Evolutionary conservation across 2,797 vertebrate species (phyloP).

Genomic region (Synanceia verrucosa): DNA sequence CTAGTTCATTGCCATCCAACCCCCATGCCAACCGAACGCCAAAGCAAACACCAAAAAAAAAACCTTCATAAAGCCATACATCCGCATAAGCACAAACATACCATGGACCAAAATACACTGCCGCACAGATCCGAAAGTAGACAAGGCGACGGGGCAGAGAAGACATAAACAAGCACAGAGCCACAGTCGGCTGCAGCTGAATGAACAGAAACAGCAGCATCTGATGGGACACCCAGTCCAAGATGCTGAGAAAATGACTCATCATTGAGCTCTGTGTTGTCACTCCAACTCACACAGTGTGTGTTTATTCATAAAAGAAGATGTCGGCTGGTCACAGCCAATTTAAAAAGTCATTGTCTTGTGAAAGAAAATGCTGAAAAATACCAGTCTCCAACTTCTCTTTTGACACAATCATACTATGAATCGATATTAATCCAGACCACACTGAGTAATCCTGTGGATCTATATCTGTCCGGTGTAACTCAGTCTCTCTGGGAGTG

Average conservation of each 20-base stretch:
- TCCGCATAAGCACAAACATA: slow-evolving; percentile 20
- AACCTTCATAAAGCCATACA: slow-evolving; percentile 16
- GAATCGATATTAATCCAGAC: slow-evolving; percentile 22
- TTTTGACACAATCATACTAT: neutral
- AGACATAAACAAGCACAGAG: slow-evolving; percentile 35
- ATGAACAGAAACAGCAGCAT: slow-evolving; percentile 40
- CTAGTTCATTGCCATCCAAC: slow-evolving; percentile 14
- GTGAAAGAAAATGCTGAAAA: neutral
- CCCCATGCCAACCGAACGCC: neutral
- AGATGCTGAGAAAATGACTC: slow-evolving; percentile 48
- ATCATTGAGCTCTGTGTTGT: slow-evolving; percentile 17
- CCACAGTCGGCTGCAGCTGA: slow-evolving; percentile 46
- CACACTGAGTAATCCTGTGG: slow-evolving; percentile 6
- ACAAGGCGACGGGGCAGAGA: neutral
- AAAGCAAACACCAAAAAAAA: no score
- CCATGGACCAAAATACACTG: slow-evolving; percentile 1
- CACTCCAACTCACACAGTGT: slow-evolving; percentile 14
- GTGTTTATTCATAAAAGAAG: slow-evolving; percentile 34
- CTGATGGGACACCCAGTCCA: slow-evolving; percentile 18
- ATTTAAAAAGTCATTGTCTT: slow-evolving; percentile 18
- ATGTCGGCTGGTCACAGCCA: neutral
- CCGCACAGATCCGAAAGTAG: slow-evolving; percentile 4
- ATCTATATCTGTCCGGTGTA: slow-evolving; percentile 33
- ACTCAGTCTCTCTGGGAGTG: slow-evolving; percentile 36
- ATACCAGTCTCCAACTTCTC: neutral